A percentile compares a stretch with the other conserved stretches of the same genome.
phyloP scores from a whole-genome alignment of 2,797 vertebrate species.

The Falco rusticolus region DNA sequence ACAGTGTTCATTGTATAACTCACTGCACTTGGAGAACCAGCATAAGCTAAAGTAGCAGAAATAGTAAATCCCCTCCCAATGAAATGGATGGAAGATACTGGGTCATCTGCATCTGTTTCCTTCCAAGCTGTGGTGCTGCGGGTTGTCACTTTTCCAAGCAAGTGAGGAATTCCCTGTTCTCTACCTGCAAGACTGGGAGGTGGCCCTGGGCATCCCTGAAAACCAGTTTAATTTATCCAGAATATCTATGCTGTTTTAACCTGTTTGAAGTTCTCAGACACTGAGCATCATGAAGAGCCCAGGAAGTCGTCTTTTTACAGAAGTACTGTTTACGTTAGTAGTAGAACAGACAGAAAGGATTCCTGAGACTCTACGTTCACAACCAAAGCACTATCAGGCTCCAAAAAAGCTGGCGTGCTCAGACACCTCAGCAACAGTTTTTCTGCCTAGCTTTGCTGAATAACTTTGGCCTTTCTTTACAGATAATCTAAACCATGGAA shows the following conservation, averaged over 20 bases:
- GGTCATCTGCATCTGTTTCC: neutral
- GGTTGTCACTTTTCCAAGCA: neutral
- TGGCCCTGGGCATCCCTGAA: neutral
- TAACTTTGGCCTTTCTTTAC: neutral
- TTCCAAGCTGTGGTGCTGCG: fast-evolving
- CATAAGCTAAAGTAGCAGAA: neutral
- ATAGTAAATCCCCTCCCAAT: neutral
- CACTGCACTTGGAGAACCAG: neutral
- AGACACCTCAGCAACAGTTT: neutral
- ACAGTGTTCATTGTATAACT: neutral
- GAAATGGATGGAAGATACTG: neutral
- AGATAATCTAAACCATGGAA: neutral
- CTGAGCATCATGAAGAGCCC: neutral
- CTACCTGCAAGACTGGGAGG: neutral
- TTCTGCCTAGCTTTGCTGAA: neutral
- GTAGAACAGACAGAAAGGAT: neutral
- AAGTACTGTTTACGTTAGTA: neutral
- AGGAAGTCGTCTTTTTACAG: neutral
- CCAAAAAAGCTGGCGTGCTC: neutral
- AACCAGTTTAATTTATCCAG: neutral
- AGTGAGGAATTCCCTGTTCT: neutral
- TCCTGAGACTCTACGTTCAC: neutral
- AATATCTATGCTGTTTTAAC: neutral
- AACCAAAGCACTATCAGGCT: neutral
- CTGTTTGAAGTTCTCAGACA: neutral